Base-by-base conservation (phyloP, 2,888 invertebrate species). In the Hartigia nigra region DNA sequence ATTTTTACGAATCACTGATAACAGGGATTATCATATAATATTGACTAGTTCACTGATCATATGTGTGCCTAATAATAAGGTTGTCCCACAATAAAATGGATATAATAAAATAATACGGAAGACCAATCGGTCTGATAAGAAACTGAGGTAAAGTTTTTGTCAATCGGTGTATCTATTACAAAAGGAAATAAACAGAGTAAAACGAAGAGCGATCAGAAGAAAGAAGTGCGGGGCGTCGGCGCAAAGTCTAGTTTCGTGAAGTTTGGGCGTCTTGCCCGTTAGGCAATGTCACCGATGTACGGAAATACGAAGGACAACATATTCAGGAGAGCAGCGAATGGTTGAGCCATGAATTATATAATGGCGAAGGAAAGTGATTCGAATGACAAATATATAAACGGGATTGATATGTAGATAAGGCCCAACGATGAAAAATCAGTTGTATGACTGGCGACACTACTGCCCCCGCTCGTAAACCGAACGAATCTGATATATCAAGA, bases 381-480 rank as follows among this genome's bases (percentile, higher is more conserved):
- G 23, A 55, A 23, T 55, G 55, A 55, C 23, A 9, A 23, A 55
- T 55, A 23, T 55, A 9, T 55, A 55, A 23, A 23, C 55, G 9
- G 14, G 14, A 55, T 9, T 23, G 55, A 1, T 55, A 55, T 23
- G 9, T 9, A 23, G 55, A 55, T 55, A 55, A 55, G 55, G 23
- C 14, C 5, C 9, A 9, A 55, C 55, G 23, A 55, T 55, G 55
- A 55, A 23, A 55, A 55, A 55, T 55, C 55, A 5, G 55, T 55
- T 55, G 55, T 39, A 14, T 55, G 55, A 55, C 72, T 12, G 31
- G 81, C 81, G 79, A 82, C 81, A 74, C 81, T 83, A 81, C 82
- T 81, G 82, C 83, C 83, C 55, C 77, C 81, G 75, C 75, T 37
- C 77, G 79, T 78, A 34, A 74, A 78, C 55, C 75, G 36, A 34